Conservation (phyloP, 1,140 invertebrate species). For the Stratiolaelaps scimitus region DNA sequence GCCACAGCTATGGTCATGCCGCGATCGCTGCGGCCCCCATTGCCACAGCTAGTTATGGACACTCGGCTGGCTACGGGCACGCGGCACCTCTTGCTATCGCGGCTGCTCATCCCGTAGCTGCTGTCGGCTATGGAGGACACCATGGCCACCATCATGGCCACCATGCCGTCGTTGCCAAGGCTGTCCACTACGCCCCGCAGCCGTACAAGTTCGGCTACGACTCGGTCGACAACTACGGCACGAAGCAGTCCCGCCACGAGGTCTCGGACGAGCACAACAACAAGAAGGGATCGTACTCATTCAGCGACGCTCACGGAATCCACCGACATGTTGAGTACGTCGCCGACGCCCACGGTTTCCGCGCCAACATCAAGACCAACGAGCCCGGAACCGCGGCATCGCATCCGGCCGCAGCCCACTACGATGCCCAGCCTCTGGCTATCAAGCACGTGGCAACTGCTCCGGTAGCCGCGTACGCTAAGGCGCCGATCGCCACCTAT, state of each 20-base stretch:
- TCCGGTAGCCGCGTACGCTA: conserved; percentile 10
- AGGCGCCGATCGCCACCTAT: conserved; percentile 15
- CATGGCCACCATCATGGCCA: neutral
- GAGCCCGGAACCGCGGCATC: conserved; percentile 34
- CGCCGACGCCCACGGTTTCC: conserved; percentile 35
- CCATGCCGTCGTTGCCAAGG: neutral
- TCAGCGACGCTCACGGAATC: conserved; percentile 34
- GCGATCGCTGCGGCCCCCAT: neutral
- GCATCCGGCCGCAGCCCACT: conserved; percentile 31
- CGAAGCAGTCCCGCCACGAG: conserved; percentile 34
- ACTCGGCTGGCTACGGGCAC: neutral
- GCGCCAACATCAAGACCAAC: conserved; percentile 35
- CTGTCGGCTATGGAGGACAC: neutral
- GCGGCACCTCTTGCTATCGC: conserved; percentile 5
- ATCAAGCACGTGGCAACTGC: neutral
- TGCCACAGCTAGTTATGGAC: neutral
- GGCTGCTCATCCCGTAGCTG: neutral
- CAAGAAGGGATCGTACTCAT: conserved; percentile 35
- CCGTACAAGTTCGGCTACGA: conserved; percentile 36
- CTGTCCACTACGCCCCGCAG: neutral
- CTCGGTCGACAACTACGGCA: conserved; percentile 35
- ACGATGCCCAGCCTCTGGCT: neutral
- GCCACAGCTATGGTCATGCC: conserved; percentile 6
- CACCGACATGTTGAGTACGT: conserved; percentile 35
- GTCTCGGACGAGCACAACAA: conserved; percentile 33